Evolutionary conservation across 2,888 invertebrate species (phyloP).

Genomic region (Lycaena phlaeas): DNA sequence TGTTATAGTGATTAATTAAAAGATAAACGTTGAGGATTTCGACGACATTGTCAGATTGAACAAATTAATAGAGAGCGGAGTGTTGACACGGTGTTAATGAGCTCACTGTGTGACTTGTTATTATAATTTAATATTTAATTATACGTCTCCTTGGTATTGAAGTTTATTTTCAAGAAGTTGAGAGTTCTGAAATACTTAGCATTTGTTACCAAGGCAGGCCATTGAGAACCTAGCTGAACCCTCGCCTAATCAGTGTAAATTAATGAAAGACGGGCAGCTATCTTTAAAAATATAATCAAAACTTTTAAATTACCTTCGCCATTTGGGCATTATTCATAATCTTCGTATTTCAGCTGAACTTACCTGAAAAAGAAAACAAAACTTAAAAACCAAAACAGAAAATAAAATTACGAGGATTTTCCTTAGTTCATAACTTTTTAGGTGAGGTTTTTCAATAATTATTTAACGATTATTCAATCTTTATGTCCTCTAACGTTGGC

Average conservation of each 20-base stretch:
- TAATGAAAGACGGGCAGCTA: too few relatives aligned
- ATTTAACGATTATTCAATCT: too few relatives aligned
- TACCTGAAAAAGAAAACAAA: slow-evolving; percentile 22
- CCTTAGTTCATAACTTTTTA: too few relatives aligned
- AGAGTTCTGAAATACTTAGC: too few relatives aligned
- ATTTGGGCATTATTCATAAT: slow-evolving; percentile 10
- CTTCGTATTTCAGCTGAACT: slow-evolving; percentile 18
- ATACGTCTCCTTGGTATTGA: too few relatives aligned
- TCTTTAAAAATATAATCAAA: not conserved
- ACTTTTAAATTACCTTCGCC: slow-evolving; percentile 13
- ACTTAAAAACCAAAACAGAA: slow-evolving; percentile 15
- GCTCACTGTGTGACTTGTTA: not conserved
- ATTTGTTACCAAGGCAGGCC: too few relatives aligned
- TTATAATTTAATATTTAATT: not conserved
- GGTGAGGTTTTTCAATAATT: too few relatives aligned
- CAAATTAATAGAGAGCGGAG: slow-evolving; percentile 15
- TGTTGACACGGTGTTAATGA: slow-evolving; percentile 14
- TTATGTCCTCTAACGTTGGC: too few relatives aligned
- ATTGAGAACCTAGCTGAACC: too few relatives aligned
- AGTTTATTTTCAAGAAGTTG: too few relatives aligned
- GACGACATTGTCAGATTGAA: slow-evolving; percentile 19
- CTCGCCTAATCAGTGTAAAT: too few relatives aligned
- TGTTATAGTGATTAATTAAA: slow-evolving; percentile 31
- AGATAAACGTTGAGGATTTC: slow-evolving; percentile 26
- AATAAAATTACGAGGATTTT: slow-evolving; percentile 4